Evolutionary conservation across 2,113 vertebrate species (phyloP).

Genomic region (Micronycteris hirsuta): DNA sequence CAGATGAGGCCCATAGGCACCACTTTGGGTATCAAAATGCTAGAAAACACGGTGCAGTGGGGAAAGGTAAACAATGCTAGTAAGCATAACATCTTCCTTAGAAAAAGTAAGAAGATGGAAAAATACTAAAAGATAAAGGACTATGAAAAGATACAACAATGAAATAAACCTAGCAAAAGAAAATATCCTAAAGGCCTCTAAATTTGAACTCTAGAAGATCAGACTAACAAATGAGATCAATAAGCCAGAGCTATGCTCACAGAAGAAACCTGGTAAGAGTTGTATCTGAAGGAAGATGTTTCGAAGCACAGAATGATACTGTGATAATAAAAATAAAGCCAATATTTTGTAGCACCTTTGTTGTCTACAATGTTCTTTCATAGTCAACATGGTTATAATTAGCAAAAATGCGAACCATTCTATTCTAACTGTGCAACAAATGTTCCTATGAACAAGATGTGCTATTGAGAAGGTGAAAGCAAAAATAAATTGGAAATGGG

Average conservation of each 20-base stretch:
- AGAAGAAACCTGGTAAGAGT: not conserved
- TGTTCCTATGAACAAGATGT: not conserved
- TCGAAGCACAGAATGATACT: not conserved
- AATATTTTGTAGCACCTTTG: not conserved
- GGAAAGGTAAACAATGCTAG: not conserved
- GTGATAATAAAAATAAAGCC: not conserved
- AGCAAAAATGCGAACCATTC: not conserved
- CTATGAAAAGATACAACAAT: not conserved
- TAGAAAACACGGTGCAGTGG: not conserved
- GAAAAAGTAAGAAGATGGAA: not conserved
- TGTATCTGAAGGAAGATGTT: not conserved
- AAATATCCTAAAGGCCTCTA: not conserved
- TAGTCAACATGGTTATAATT: not conserved
- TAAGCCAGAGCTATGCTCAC: not conserved
- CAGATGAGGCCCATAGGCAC: not conserved
- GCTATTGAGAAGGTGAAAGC: not conserved
- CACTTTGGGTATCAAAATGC: not conserved
- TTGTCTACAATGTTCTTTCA: not conserved
- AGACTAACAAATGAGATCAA: not conserved
- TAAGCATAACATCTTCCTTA: not conserved
- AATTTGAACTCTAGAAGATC: not conserved
- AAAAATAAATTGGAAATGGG: constrained; percentile 20
- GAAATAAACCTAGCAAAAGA: not conserved
- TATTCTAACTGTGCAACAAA: not conserved
- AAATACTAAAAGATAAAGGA: not conserved